These are phyloP conservation scores for Synanthedon vespiformis DNA, from an alignment of 2,888 invertebrate genomes.

Conservation along the genomic window DNA sequence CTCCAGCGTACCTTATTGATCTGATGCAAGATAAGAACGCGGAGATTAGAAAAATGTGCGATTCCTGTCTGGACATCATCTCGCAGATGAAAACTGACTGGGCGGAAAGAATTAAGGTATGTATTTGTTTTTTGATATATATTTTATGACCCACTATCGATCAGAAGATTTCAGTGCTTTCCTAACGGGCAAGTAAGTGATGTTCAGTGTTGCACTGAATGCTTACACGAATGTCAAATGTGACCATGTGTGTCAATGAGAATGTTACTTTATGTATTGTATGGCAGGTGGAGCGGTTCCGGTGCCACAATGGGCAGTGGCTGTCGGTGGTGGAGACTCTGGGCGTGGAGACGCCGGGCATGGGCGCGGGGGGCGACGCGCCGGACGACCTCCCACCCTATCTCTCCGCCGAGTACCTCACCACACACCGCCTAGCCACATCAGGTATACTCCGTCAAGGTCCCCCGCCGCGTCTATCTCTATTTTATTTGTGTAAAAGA, in stretches of 20 bases:
- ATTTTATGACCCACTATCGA: neutral
- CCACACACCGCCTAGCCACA: conserved; percentile 55
- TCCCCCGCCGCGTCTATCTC: neutral
- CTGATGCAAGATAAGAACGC: conserved; percentile 97
- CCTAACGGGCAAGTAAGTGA: no score
- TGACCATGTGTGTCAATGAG: no score
- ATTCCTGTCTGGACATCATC: conserved; percentile 94
- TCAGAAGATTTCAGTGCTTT: no score
- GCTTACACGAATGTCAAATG: no score
- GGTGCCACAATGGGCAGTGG: conserved; percentile 99
- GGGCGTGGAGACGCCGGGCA: conserved; percentile 68
- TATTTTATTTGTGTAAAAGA: no score
- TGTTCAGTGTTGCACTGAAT: no score
- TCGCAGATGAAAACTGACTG: conserved; percentile 92
- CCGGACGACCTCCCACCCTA: conserved; percentile 77
- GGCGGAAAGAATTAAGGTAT: conserved; percentile 89
- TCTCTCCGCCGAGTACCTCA: conserved; percentile 79
- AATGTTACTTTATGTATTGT: no score
- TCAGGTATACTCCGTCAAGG: conserved; percentile 30
- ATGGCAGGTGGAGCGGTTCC: conserved; percentile 86
- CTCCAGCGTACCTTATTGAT: conserved; percentile 95
- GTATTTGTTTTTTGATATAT: neutral
- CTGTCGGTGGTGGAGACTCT: conserved; percentile 92
- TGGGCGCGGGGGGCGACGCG: conserved; percentile 68
- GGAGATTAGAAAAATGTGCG: conserved; percentile 93